Base-by-base conservation (phyloP, 2,888 invertebrate species). In the Eupithecia dodoneata region DNA sequence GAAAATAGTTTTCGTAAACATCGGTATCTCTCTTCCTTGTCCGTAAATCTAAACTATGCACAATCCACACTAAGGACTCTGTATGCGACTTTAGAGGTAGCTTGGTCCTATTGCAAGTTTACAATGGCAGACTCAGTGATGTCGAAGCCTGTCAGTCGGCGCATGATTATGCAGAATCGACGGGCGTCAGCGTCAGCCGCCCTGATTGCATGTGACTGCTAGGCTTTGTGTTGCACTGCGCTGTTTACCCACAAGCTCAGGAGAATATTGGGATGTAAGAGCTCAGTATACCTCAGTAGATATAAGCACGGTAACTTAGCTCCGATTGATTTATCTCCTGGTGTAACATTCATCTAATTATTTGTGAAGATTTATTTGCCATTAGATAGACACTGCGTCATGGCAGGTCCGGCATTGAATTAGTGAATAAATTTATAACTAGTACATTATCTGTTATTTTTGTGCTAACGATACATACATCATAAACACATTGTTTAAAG, bases 151-250 rank as follows among this genome's bases (percentile, higher is more conserved):
- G 73, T 70, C 73, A 71, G 72, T 49, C 73, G 45, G 9, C 63
- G 47, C 49, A 69, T 74, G 72, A 76, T 76, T 79, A 79, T 76
- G 76, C 74, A 70, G 55, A 74, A 76, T 55, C 72, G 73, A 65
- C 45, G 72, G 72, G 15, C 72, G 74, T 72, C 74, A 72, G 7
- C 78, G 69, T 65, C 75, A 72, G 69, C 44, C 42, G 18, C 44
- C 13, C 78, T 76, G 74, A 76, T 79, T 79, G 63, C 73, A 59
- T 66, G 75, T 45, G 49, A 49, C 55, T 18, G 55, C 45, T 59
- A 77, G 42, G 66, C 75, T 63, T 71, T 66, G 75, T 75, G n/a
- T 55, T 66, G 55, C 55, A 47, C 66, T 59, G 73, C 71, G 65
- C 70, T 42, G 65, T 52, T 76, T 49, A 59, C 18, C 42, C 66